Conservation (phyloP, 1,140 invertebrate genomes). For the Sycobia sp. region DNA sequence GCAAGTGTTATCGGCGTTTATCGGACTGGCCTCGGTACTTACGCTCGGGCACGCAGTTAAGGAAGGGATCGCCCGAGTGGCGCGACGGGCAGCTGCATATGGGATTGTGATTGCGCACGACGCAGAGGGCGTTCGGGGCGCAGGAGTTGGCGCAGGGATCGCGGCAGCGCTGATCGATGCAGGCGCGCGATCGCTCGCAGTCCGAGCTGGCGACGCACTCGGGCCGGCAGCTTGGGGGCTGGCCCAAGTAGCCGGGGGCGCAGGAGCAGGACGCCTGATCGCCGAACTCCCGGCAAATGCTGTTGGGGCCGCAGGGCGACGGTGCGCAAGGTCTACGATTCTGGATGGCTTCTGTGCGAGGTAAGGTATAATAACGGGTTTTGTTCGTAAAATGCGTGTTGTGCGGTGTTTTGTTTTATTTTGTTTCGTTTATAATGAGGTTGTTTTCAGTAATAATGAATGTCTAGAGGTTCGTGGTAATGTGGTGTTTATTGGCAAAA, state of each 20-base stretch:
- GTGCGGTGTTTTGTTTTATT: no score
- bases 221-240: conserved; percentile 74
- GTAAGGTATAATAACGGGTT: conserved; percentile 62
- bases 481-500: no score
- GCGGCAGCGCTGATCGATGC: conserved; percentile 76
- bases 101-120: conserved; percentile 67
- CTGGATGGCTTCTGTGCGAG: not conserved
- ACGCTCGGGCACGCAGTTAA: conserved; percentile 66
- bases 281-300: conserved; percentile 71
- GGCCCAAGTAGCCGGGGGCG: conserved; percentile 70
- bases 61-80: conserved; percentile 71
- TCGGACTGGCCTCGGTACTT: conserved; percentile 46
- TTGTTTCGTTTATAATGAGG: no score
- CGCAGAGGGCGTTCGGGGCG: conserved; percentile 68
- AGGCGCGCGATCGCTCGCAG: conserved; percentile 75
- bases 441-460: no score
- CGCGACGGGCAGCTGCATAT: conserved; percentile 68
- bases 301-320: conserved; percentile 77
- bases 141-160: conserved; percentile 81
- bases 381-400: no score
- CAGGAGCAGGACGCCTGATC: conserved; percentile 72
- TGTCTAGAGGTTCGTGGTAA: no score
- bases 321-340: conserved; percentile 67
- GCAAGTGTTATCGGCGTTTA: conserved; percentile 23
- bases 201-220: conserved; percentile 81